Percentiles rank a stretch among this genome's conserved stretches.
phyloP scores from a whole-genome alignment of 2,113 vertebrate genomes.

The Gopherus flavomarginatus region DNA sequence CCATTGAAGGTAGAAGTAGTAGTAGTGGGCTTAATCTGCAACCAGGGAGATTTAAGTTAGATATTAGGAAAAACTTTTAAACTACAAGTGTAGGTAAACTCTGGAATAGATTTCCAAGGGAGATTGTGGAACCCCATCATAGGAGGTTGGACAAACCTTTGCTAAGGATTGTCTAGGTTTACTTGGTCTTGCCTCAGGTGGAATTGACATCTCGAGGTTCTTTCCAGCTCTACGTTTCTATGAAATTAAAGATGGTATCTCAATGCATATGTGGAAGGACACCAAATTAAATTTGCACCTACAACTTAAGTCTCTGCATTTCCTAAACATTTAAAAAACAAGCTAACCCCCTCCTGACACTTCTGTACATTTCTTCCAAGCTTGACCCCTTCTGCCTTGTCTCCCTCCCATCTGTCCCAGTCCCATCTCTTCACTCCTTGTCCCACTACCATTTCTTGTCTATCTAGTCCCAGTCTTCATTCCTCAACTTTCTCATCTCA shows the following conservation, averaged over 20 bases:
- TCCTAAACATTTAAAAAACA: not conserved
- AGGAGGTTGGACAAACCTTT: not conserved
- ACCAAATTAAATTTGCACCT: not conserved
- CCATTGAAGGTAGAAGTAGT: not conserved
- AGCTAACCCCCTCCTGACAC: not conserved
- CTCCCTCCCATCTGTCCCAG: not conserved
- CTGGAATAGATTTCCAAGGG: not conserved
- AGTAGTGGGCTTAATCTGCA: not conserved
- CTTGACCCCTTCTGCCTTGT: not conserved
- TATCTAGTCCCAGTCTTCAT: not conserved
- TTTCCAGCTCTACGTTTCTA: too few relatives aligned
- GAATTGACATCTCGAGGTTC: too few relatives aligned
- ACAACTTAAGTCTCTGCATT: not conserved
- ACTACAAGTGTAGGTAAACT: not conserved
- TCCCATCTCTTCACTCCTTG: not conserved
- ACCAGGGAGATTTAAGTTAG: not conserved
- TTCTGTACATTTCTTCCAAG: not conserved
- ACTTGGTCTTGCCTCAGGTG: not conserved
- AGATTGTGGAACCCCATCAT: not conserved
- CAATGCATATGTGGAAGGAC: not conserved
- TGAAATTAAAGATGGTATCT: too few relatives aligned
- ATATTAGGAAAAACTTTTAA: not conserved
- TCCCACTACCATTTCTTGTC: not conserved
- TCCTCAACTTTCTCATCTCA: not conserved
- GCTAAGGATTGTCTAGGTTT: not conserved